Evolutionary conservation across 2,797 vertebrate species (phyloP).

Genomic region (Manis javanica): DNA sequence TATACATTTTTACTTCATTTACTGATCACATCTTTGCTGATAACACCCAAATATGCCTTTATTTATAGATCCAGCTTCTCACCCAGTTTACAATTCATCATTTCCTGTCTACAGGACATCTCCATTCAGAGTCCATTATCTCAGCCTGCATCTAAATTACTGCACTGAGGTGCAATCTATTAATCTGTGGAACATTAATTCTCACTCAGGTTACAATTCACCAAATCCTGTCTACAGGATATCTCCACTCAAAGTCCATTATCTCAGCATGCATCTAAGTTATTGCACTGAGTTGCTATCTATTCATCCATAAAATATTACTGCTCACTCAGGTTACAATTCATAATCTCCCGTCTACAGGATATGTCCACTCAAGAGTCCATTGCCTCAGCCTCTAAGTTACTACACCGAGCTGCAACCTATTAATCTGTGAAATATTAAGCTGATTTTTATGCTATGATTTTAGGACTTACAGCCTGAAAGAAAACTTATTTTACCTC

Average conservation of each 20-base stretch:
- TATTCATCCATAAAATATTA: background rate
- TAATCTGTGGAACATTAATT: background rate
- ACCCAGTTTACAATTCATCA: background rate
- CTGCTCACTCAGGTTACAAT: no score
- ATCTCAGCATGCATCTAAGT: background rate
- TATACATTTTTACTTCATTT: background rate
- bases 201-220: background rate
- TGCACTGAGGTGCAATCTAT: background rate
- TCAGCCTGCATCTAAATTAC: background rate
- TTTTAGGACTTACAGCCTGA: background rate
- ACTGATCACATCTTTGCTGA: background rate
- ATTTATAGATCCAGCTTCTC: background rate
- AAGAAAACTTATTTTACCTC: background rate
- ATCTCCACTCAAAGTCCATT: background rate
- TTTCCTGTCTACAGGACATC: background rate
- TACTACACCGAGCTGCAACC: background rate
- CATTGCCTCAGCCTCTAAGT: background rate
- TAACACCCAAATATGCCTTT: background rate
- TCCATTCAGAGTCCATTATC: background rate
- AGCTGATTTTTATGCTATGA: background rate
- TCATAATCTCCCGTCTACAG: background rate
- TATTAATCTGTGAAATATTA: background rate
- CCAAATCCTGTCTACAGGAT: background rate
- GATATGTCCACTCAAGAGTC: background rate
- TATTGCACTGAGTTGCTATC: background rate